Percentiles rank a stretch among this genome's conserved stretches.
Evolutionary conservation across 2,888 invertebrate genomes (phyloP).

Genomic region (Cerceris rybyensis): DNA sequence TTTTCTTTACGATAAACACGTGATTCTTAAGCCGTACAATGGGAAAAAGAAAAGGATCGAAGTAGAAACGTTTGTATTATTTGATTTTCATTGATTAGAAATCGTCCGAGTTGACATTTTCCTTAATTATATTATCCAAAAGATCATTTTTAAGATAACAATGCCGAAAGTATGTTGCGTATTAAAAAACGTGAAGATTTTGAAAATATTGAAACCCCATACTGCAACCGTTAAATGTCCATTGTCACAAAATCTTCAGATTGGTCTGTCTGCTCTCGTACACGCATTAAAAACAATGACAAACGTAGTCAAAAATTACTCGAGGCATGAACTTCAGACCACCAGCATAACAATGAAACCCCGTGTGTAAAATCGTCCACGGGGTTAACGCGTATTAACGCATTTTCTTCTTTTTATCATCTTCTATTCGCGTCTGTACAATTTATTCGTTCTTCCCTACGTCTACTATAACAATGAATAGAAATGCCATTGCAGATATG

Average conservation of each 20-base stretch:
- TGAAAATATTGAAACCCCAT: not conserved
- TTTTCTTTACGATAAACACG: no score
- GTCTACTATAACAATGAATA: constrained; percentile 63
- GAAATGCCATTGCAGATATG: constrained; percentile 64
- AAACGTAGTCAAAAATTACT: constrained; percentile 57
- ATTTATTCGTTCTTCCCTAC: constrained; percentile 39
- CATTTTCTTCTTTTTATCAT: constrained; percentile 10
- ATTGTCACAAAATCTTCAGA: not conserved
- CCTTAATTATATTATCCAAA: no score
- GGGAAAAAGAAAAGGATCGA: no score
- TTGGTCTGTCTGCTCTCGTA: constrained; percentile 8
- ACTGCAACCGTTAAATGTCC: not conserved
- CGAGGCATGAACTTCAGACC: constrained; percentile 42
- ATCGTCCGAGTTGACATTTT: no score
- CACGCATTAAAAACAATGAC: constrained; percentile 31
- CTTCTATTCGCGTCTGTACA: constrained; percentile 47
- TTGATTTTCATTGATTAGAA: no score
- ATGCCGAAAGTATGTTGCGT: no score
- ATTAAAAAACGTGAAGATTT: not conserved
- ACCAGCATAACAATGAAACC: constrained; percentile 54
- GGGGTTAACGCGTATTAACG: constrained; percentile 23
- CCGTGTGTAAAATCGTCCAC: constrained; percentile 5
- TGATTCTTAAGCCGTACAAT: no score
- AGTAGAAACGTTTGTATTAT: no score
- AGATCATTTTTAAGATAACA: no score